phyloP scores from a whole-genome alignment of 2,888 invertebrate species.

The Drosophila putrida region DNA sequence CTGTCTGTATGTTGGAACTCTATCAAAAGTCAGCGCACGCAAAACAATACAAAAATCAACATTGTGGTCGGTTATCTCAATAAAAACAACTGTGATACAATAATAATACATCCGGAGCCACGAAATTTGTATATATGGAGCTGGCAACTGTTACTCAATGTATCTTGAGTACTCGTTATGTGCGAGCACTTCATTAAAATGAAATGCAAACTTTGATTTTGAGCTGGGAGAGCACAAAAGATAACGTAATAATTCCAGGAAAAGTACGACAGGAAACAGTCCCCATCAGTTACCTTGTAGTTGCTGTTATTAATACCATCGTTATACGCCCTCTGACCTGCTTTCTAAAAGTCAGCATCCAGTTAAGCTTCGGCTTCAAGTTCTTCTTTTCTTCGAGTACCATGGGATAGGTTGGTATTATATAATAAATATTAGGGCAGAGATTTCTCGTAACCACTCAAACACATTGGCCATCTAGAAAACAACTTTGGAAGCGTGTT shows the following conservation, averaged over 20 bases:
- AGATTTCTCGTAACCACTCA: conserved; percentile 1
- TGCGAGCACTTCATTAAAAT: conserved; percentile 48
- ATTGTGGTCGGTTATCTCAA: conserved; percentile 30
- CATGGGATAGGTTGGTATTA: neutral
- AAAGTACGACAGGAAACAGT: conserved; percentile 14
- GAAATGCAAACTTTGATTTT: conserved; percentile 41
- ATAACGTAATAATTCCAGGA: conserved; percentile 21
- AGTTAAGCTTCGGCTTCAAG: neutral
- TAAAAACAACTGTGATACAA: conserved; percentile 41
- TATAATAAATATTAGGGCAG: neutral
- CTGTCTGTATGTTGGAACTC: neutral
- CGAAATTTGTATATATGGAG: neutral
- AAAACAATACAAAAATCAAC: conserved; percentile 26
- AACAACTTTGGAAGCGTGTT: conserved; percentile 10
- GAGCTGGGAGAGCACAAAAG: conserved; percentile 1
- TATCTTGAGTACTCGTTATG: conserved; percentile 16
- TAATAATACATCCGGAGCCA: neutral
- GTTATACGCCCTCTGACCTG: neutral
- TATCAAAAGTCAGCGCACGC: conserved; percentile 37
- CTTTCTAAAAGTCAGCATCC: conserved; percentile 2
- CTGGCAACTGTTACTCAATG: conserved; percentile 18
- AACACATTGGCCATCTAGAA: neutral
- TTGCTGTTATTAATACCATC: conserved; percentile 10
- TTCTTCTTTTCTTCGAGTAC: neutral
- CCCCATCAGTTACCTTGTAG: neutral